Base-by-base conservation (phyloP, 2,888 invertebrate species). In the Hyppa rectilinea region DNA sequence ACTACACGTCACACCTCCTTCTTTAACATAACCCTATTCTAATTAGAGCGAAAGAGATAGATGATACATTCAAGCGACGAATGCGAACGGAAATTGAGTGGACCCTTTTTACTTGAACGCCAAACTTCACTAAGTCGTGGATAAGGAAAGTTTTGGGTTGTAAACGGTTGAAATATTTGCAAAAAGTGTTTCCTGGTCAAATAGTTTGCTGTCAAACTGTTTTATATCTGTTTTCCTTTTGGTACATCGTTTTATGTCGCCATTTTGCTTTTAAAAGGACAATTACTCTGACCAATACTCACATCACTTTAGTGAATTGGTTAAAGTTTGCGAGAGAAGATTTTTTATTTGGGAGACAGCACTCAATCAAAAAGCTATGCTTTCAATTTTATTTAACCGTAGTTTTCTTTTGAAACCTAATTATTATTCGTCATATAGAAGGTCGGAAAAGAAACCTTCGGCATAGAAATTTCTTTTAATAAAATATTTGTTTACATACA, bases 101-200 rank as follows among this genome's bases (percentile, higher is more conserved):
- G 89, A 92, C 92, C 92, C 92, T 91, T 90, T 89, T 92, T 91
- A 91, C 88, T 88, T 81, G 75, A 79, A 79, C 76, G 67, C 71
- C 70, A 77, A 81, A 81, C 79, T 75, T 76, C 65, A 71, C 64
- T 71, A 74, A 83, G 79, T 72, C 53, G 61, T 20, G 80, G 73
- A 76, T 79, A 77, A 75, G 72, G 74, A 81, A 87, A 76, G 73
- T 83, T 85, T 82, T 73, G 73, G 75, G 71, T 81, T 65, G 70
- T 71, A 69, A 70, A 80, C 75, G 63, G 61, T 61, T 73, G 66
- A 71, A 71, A 79, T 75, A 71, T 79, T 75, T 64, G 55, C 53
- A 66, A 65, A 75, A 75, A 78, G 23, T 60, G 71, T 71, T 64
- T 71, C 40, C 65, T 52, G 52, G 58, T 55, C 14, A 17, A 55